Evolutionary conservation across 1,140 invertebrate species (phyloP), one percentile per base, ranked within the genome.

Genomic region (Drosophila kurseongensis): DNA sequence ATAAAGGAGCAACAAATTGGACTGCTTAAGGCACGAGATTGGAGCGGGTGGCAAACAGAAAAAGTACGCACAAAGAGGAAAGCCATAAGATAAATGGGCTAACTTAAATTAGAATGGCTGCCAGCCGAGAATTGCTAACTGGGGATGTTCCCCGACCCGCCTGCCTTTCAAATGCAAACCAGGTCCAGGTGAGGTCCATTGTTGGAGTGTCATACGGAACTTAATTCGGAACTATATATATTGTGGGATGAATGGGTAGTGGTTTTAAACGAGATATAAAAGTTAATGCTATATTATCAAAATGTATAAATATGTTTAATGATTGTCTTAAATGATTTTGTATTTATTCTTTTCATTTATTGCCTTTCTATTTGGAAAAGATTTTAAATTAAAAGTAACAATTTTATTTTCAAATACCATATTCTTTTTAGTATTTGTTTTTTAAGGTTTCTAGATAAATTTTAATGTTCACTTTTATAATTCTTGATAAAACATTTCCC

Each of bases 1-100:
- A 71, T 61, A 75, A 85, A 81, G 74, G 52, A 61, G 48, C 78
- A 66, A 62, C 59, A 83, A 83, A 85, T 78, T 86, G 58, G 69
- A 51, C 47, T 69, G 52, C 59, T 75, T 59, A 56, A 23, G 45
- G 58, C 18, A 16, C 27, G 40, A 10, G 14, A 36, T 35, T 6
- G 45, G 45, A 29, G 45, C 23, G 48, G 54, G n/a, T 35, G 32
- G 32, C 40, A 73, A 60, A 62, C 56, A 59, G 8, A 54, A 62
- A 67, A 67, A 40, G 62, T 47, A 41, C 63, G 27, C 67, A 71
- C 68, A 72, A 72, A 74, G 57, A 52, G 42, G 54, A 74, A 81
- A 62, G 27, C 38, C 47, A 66, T 32, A 78, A 67, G 75, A 82
- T 75, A 88, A 75, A 85, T 82, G 68, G 63, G 67, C 75, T 27